A percentile compares a stretch with the other conserved stretches of the same genome.
Evolutionary conservation across 2,113 vertebrate genomes (phyloP).

Genomic region (cat (Felis catus)): DNA sequence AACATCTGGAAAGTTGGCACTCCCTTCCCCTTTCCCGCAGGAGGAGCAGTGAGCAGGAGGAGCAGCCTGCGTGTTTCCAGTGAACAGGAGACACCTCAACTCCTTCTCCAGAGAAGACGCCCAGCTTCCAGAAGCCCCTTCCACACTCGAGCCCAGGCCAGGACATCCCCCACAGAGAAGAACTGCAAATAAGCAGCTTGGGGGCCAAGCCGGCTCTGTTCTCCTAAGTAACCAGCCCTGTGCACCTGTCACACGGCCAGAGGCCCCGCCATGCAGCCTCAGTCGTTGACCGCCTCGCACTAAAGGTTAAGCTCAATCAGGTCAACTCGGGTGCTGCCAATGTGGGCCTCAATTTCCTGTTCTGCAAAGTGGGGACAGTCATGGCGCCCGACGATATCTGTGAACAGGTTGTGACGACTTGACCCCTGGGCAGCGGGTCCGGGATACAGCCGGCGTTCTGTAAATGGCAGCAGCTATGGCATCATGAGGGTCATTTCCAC

Average conservation of each 20-base stretch:
- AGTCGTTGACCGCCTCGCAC: accelerated
- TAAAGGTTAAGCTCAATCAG: accelerated
- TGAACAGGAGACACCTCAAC: neutral
- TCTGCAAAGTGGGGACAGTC: neutral
- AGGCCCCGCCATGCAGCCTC: accelerated
- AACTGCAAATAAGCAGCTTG: neutral
- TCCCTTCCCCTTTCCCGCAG: neutral
- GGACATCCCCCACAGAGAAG: neutral
- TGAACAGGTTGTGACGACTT: neutral
- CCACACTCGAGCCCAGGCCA: accelerated
- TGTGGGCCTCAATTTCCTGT: neutral
- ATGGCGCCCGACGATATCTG: accelerated
- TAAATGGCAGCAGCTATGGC: accelerated
- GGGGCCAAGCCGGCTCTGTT: neutral
- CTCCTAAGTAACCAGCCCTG: neutral
- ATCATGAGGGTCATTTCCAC: neutral
- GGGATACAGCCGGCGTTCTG: accelerated
- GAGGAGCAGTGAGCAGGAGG: neutral
- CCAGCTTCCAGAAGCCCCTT: neutral
- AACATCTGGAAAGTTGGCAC: accelerated
- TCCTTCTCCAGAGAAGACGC: neutral
- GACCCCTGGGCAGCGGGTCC: accelerated
- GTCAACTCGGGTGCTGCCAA: accelerated
- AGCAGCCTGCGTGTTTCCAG: neutral
- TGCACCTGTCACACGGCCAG: accelerated